phyloP scores from a whole-genome alignment of 2,113 vertebrate genomes.

The Platysternon megacephalum region DNA sequence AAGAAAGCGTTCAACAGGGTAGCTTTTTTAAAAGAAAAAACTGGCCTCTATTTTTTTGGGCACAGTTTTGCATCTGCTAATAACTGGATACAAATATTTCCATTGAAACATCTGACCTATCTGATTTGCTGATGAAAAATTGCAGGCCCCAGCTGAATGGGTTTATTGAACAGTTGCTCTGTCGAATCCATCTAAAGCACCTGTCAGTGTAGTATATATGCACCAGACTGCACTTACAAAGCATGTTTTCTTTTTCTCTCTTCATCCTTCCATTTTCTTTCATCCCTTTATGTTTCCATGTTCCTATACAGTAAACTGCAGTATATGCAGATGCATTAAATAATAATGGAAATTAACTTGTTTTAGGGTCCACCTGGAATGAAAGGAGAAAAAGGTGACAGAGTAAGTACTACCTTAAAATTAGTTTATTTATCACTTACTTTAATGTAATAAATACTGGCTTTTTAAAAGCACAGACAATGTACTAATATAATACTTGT shows the following conservation, averaged over 20 bases:
- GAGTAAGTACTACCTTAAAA: conserved; percentile 85
- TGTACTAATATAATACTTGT: conserved; percentile 40
- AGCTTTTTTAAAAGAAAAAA: not conserved
- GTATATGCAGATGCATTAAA: not conserved
- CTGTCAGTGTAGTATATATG: not conserved
- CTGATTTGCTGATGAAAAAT: not conserved
- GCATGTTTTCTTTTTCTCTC: not conserved
- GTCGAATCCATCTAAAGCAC: not conserved
- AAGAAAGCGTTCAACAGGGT: not conserved
- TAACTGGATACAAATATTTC: not conserved
- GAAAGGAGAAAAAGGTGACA: conserved; percentile 96
- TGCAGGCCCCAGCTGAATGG: not conserved
- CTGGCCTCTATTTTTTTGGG: not conserved
- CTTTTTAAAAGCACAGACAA: not conserved
- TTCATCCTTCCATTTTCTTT: not conserved
- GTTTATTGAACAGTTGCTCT: not conserved
- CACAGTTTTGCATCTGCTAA: not conserved
- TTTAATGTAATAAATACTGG: not conserved
- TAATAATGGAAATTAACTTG: conserved; percentile 56
- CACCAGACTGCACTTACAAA: not conserved
- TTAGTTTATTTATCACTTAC: not conserved
- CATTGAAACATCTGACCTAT: not conserved
- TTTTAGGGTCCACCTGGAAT: conserved; percentile 86
- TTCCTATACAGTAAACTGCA: not conserved
- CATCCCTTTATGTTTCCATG: not conserved